A percentile compares a stretch with the other conserved stretches of the same genome.
phyloP scores from a whole-genome alignment of 2,113 vertebrate species.

The Todiramphus saurophagus region DNA sequence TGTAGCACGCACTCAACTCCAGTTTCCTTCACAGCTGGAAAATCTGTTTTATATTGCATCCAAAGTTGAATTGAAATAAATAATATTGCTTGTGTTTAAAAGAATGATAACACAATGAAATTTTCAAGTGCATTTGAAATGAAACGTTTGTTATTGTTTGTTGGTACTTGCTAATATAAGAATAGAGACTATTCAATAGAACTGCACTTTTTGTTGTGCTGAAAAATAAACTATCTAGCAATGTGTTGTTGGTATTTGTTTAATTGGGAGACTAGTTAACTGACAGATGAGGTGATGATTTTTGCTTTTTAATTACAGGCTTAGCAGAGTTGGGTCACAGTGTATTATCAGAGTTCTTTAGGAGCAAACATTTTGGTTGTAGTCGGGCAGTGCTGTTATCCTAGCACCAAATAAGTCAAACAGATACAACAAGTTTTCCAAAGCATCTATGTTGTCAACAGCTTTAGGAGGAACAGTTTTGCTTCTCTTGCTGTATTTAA shows the following conservation, averaged over 20 bases:
- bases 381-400: neutral
- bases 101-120: slow-evolving; percentile 14
- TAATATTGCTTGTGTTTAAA: slow-evolving; percentile 10
- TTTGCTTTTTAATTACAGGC: neutral
- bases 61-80: slow-evolving; percentile 13
- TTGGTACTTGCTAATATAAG: neutral
- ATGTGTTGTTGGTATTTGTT: neutral
- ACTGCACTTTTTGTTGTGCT: neutral
- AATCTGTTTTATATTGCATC: neutral
- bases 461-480: neutral
- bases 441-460: neutral
- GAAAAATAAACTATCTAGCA: slow-evolving; percentile 11
- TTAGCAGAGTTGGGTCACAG: neutral
- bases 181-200: neutral
- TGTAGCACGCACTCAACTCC: neutral
- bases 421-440: neutral
- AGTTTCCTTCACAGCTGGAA: neutral
- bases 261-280: neutral
- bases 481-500: neutral
- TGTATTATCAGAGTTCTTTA: neutral
- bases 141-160: neutral
- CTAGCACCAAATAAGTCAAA: neutral
- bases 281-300: neutral
- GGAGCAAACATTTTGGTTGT: neutral
- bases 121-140: slow-evolving; percentile 8